These are phyloP conservation scores for Dromiciops gliroides DNA, from an alignment of 2,113 vertebrate genomes.

Conservation along the genomic window DNA sequence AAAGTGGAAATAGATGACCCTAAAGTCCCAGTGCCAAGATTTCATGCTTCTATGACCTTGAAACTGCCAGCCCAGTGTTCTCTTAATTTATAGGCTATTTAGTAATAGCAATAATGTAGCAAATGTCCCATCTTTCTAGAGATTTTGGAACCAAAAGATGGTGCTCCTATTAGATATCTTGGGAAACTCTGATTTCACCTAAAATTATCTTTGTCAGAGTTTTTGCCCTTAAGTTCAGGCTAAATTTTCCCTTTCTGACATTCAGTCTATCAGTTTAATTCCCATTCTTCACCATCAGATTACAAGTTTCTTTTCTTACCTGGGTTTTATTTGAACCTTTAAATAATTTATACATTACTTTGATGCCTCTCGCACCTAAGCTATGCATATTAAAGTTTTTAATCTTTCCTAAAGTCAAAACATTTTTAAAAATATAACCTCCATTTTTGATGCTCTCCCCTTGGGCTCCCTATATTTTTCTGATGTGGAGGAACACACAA, in stretches of 20 bases:
- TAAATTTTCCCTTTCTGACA: constrained; percentile 36
- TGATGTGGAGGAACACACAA: constrained; percentile 9
- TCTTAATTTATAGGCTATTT: constrained; percentile 18
- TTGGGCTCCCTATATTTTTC: constrained; percentile 26
- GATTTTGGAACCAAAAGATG: neutral
- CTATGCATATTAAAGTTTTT: constrained; percentile 43
- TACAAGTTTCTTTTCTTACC: constrained; percentile 35
- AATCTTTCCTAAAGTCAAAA: constrained; percentile 41
- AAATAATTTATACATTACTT: constrained; percentile 30
- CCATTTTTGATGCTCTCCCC: constrained; percentile 45
- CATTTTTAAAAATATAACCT: neutral
- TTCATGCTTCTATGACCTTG: constrained; percentile 7
- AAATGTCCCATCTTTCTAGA: neutral
- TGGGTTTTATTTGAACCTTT: constrained; percentile 44
- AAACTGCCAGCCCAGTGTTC: neutral
- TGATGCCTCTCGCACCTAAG: constrained; percentile 21
- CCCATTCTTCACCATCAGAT: constrained; percentile 30
- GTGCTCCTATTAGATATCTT: neutral
- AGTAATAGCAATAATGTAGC: neutral
- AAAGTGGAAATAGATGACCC: neutral
- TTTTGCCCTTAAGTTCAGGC: constrained; percentile 41
- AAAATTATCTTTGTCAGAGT: neutral
- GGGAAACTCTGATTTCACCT: neutral
- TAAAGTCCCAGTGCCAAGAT: neutral
- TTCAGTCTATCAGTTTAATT: constrained; percentile 30